These are phyloP conservation scores for Botia kubotai DNA, from an alignment of 2,797 vertebrate species.

Conservation along the genomic window DNA sequence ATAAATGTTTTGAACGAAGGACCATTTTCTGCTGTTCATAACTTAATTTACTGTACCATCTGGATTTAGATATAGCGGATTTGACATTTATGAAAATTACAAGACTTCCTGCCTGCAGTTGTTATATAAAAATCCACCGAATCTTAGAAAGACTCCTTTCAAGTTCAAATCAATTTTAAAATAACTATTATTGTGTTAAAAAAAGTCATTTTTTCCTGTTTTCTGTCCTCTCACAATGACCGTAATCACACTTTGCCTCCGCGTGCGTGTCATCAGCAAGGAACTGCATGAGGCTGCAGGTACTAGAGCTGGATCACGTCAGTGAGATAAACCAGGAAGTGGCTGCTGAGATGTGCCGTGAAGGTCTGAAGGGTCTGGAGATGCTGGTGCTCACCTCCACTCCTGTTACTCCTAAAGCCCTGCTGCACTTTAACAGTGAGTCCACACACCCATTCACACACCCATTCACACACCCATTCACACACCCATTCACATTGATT, in stretches of 20 bases:
- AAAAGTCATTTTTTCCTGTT: too few species aligned
- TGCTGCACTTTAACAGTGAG: conserved; percentile 99
- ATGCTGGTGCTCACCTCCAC: conserved; percentile 97
- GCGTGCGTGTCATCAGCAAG: conserved; percentile 80
- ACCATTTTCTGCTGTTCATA: not conserved
- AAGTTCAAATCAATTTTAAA: not conserved
- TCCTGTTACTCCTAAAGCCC: conserved; percentile 95
- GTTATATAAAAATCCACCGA: not conserved
- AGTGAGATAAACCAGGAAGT: conserved; percentile 99
- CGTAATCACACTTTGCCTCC: not conserved
- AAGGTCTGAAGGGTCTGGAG: conserved; percentile 96
- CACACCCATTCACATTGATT: too few species aligned
- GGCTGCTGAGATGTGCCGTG: conserved; percentile 94
- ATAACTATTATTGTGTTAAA: too few species aligned
- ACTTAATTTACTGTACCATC: not conserved
- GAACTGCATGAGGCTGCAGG: conserved; percentile 98
- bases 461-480: not conserved
- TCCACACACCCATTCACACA: conserved; percentile 39
- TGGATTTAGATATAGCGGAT: conserved; percentile 33
- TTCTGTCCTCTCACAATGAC: not conserved
- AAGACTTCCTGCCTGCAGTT: not conserved
- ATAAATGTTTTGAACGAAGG: conserved; percentile 21
- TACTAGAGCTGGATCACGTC: conserved; percentile 96
- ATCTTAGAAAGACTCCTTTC: not conserved
- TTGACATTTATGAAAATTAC: conserved; percentile 33